Base-by-base conservation (phyloP, 2,797 vertebrate genomes). In the Anabas testudineus region DNA sequence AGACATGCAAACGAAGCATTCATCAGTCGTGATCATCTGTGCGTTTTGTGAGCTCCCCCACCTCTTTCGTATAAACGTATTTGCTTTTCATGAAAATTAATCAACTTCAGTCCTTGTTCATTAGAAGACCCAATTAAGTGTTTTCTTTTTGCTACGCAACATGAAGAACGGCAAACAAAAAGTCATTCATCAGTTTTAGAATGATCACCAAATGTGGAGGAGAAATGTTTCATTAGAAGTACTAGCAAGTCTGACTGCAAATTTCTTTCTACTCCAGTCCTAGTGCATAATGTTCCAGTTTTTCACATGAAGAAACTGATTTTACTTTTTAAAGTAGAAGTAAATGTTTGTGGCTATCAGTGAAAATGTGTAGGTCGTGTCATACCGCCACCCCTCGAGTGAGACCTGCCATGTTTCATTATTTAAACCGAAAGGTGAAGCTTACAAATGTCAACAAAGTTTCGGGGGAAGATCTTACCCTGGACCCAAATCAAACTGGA, bases 51-150 rank as follows among this genome's bases (percentile, higher is more conserved):
- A 81, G 39, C 48, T 66, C 60, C 63, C 12, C 48, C 68, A 74
- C 30, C 47, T 59, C 64, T 56, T 59, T 74, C 26, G 0, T 16
- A 49, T 74, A 55, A 65, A 75, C 74, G 71, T 80, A 74, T 88
- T 90, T 84, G 55, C 70, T 67, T 71, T 87, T 82, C 78, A 82
- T 54, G 53, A 73, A 87, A 87, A 89, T 74, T 8, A 76, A 90
- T 85, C 75, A 56, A 73, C 55, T 65, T 42, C 59, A 65, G 59
- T 76, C 57, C 63, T 84, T 46, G 67, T 82, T 88, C 74, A 87
- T 88, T 87, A 85, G 13, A 26, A 71, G 45, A 78, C 37, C 45
- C 39, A 71, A 76, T 81, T 83, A 83, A 90, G 88, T 77, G 82
- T 88, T 82, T 79, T 60, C 66, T 67, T 74, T 60, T 71, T 9